Evolutionary conservation across 2,113 vertebrate species (phyloP), one percentile per base, ranked within the genome.

Genomic region (Meles meles): DNA sequence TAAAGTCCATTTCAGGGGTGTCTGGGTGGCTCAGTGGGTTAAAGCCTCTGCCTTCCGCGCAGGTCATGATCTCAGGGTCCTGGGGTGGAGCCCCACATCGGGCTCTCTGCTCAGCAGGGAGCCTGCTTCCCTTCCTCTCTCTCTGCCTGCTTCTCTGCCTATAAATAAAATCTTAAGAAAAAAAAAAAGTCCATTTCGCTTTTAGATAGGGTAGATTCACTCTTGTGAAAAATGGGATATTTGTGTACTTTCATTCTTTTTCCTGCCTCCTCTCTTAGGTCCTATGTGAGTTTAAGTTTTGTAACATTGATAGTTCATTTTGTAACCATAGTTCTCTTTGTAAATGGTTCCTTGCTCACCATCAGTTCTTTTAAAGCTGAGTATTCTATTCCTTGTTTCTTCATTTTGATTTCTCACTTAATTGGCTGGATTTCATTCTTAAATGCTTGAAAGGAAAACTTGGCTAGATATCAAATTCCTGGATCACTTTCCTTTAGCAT

Each of bases 381-480:
- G 37, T 77, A 21, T 90, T 71, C n/a, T 31, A 27, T 29, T 88
- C 20, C n/a, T 65, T 77, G 14, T 85, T 91, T 88, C 82, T 91
- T 90, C 67, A 76, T 83, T 84, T 93, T 89, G 83, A 89, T 91
- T 69, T 49, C 81, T 93, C 42, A 34, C 34, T 93, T 47, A 59
- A 39, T 93, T 97, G 49, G 49, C 92, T 90, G 59, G 13, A 23
- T 88, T 89, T 96, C 77, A n/a, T 94, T 85, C 76, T 81, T 69
- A 85, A 82, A 93, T 39, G 29, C 34, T 69, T 77, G 52, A 88
- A 91, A 93, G 52, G 34, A 93, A 97, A 76, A 89, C 27, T 42
- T 96, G 72, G 49, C 72, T 71, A 4, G 13, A 63, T 52, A n/a
- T 77, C 79, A 81, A 63, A 65, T 81, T 89, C 44, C 90, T 65